Conservation (phyloP, 2,113 vertebrate species). For the Channa argus region DNA sequence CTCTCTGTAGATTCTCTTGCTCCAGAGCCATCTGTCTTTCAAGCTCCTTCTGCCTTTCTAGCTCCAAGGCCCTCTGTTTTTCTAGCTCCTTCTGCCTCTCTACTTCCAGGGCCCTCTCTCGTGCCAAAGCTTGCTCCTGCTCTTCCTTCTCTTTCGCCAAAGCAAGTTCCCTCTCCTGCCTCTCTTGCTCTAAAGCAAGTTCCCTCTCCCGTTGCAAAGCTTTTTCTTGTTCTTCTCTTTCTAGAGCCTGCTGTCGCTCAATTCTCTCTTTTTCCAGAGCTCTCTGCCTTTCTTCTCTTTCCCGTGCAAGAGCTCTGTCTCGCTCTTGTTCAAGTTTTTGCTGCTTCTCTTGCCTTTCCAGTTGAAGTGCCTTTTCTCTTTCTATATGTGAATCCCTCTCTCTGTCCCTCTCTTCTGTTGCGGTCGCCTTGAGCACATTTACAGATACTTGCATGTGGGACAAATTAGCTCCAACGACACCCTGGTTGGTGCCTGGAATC, state of each 20-base stretch:
- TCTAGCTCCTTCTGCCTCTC: constrained; percentile 66
- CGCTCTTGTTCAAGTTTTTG: constrained; percentile 61
- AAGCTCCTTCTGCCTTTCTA: constrained; percentile 61
- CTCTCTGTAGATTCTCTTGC: constrained; percentile 59
- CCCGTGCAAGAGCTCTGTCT: constrained; percentile 57
- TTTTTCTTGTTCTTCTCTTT: constrained; percentile 69
- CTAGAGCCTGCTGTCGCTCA: constrained; percentile 65
- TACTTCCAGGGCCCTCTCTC: constrained; percentile 59
- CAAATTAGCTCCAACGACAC: constrained; percentile 49
- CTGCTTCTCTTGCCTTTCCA: constrained; percentile 66
- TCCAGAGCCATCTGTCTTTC: constrained; percentile 66
- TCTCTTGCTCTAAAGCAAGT: constrained; percentile 65
- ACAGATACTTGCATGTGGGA: constrained; percentile 68
- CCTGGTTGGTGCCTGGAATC: constrained; percentile 68
- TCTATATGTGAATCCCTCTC: constrained; percentile 35
- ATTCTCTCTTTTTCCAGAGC: constrained; percentile 66
- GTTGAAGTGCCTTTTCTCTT: constrained; percentile 58
- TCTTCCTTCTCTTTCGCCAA: constrained; percentile 66
- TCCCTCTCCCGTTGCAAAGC: constrained; percentile 63
- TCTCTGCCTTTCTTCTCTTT: constrained; percentile 62
- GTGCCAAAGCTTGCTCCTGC: constrained; percentile 48
- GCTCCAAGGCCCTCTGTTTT: constrained; percentile 59
- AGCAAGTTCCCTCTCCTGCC: constrained; percentile 58
- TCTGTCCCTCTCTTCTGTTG: constrained; percentile 48
- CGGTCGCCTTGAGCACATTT: constrained; percentile 72